Evolutionary conservation across 64 coral and sea anemone species (phyloP).

Genomic region (Catalaphyllia jardinei): DNA sequence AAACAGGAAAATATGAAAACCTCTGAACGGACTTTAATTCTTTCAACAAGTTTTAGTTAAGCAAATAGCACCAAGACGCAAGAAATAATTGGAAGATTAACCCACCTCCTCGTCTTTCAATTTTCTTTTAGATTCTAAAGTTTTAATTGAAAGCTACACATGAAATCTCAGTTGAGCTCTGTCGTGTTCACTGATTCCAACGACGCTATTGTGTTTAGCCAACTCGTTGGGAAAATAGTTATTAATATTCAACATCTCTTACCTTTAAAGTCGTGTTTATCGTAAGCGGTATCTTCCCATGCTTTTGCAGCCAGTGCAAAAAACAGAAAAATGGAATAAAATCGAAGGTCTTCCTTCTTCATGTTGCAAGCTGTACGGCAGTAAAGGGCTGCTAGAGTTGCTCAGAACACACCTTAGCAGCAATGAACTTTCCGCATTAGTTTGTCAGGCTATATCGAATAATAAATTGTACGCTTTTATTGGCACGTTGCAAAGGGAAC

Average conservation of each 20-base stretch:
- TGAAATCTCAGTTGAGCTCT: not conserved
- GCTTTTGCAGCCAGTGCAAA: conserved; percentile 1
- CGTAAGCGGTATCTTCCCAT: not conserved
- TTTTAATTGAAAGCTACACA: not conserved
- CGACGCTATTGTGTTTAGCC: not conserved
- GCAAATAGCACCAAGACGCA: not conserved
- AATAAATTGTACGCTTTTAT: not conserved
- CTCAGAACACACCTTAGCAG: not conserved
- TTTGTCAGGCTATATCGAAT: not conserved
- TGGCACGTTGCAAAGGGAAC: not conserved
- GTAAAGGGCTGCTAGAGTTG: not conserved
- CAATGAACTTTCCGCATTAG: not conserved
- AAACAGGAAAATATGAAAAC: not conserved
- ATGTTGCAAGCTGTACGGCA: not conserved
- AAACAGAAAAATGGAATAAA: not conserved
- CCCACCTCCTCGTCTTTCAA: not conserved
- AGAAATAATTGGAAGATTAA: not conserved
- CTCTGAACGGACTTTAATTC: not conserved
- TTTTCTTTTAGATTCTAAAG: not conserved
- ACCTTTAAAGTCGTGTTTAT: not conserved
- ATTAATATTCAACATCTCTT: not conserved
- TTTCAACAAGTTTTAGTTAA: not conserved
- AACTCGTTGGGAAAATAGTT: not conserved
- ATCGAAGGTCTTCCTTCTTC: not conserved
- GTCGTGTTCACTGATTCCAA: not conserved